These are phyloP conservation scores for Rugalucina vietnamica DNA, from an alignment of 2,888 invertebrate genomes.

Conservation along the genomic window DNA sequence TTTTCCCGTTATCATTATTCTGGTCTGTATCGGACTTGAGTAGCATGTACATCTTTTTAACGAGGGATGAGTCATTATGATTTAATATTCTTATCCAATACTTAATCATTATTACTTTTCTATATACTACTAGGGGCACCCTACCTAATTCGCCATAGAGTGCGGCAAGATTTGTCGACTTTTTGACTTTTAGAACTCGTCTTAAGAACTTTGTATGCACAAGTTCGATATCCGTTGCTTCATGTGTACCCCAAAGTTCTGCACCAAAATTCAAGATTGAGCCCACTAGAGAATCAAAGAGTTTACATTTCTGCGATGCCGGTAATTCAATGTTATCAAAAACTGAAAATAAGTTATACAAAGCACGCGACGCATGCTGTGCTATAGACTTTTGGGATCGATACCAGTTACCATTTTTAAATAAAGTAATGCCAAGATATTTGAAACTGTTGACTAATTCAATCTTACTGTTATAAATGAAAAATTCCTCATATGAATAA, in stretches of 20 bases:
- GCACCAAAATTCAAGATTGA: background rate
- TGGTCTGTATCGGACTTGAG: background rate
- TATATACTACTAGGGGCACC: background rate
- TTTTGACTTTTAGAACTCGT: background rate
- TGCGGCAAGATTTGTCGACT: background rate
- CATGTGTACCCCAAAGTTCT: background rate
- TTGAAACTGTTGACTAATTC: background rate
- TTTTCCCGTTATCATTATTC: background rate
- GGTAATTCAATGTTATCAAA: background rate
- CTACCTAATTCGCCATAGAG: background rate
- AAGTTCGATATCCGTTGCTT: background rate
- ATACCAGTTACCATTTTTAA: background rate
- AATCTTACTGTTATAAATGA: no score
- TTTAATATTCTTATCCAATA: background rate
- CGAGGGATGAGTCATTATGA: background rate
- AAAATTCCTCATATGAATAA: background rate
- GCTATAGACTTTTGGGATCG: background rate
- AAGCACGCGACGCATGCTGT: background rate
- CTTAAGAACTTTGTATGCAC: conserved; percentile 7
- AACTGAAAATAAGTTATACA: background rate
- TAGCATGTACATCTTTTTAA: background rate
- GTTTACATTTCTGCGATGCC: background rate
- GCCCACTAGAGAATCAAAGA: background rate
- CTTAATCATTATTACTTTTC: background rate
- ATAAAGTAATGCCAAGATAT: background rate